A percentile compares a stretch with the other conserved stretches of the same genome.
phyloP scores from a whole-genome alignment of 2,113 vertebrate species.

The Helogale parvula region DNA sequence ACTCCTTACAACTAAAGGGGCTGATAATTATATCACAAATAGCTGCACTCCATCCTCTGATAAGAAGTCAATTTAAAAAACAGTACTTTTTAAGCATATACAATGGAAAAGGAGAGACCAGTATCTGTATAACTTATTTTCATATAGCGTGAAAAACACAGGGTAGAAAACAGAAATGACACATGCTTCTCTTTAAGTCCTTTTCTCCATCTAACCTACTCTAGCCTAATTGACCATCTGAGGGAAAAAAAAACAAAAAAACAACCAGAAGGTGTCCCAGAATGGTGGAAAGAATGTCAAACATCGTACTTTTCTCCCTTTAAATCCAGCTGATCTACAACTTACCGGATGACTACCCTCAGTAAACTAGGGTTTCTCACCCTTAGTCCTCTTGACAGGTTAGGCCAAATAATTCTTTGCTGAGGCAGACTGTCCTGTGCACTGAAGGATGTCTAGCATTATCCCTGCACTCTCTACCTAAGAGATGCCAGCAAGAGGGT shows the following conservation, averaged over 20 bases:
- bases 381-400: not conserved
- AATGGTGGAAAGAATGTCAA: not conserved
- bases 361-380: not conserved
- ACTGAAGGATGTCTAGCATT: not conserved
- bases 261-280: not conserved
- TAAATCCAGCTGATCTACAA: not conserved
- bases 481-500: not conserved
- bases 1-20: not conserved
- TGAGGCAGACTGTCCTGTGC: not conserved
- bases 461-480: not conserved
- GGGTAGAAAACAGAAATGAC: not conserved
- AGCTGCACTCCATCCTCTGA: not conserved
- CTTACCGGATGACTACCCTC: not conserved
- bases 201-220: not conserved
- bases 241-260: not conserved
- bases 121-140: not conserved
- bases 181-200: not conserved
- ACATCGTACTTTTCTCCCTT: not conserved
- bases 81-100: not conserved
- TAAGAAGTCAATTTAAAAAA: slow-evolving; percentile 9
- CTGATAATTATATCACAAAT: slow-evolving; percentile 20
- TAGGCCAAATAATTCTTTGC: not conserved
- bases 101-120: not conserved
- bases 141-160: not conserved
- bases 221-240: not conserved